Conservation (phyloP, 92 coral and sea anemone species). For the Actinostola sp. region DNA sequence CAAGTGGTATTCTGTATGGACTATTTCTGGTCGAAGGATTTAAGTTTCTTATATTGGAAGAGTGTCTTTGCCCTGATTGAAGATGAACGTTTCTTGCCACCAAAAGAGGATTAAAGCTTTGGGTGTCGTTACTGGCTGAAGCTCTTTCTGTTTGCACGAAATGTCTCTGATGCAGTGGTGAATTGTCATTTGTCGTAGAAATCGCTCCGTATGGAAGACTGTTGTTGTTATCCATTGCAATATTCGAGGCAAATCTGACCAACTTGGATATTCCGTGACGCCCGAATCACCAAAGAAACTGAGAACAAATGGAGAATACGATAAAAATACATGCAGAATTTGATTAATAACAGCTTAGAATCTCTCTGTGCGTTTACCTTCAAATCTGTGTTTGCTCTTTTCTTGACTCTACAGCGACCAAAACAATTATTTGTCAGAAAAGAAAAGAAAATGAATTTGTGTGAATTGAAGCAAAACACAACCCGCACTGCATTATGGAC, state of each 20-base stretch:
- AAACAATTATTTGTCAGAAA: not conserved
- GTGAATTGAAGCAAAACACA: too few relatives aligned
- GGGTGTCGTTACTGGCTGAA: constrained; percentile 3
- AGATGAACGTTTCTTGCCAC: constrained; percentile 22
- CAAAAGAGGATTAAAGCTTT: constrained; percentile 8
- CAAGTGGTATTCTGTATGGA: not conserved
- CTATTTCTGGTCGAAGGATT: not conserved
- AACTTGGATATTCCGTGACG: constrained; percentile 22
- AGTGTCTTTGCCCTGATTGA: not conserved
- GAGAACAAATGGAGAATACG: not conserved
- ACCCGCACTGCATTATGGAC: constrained; percentile 21
- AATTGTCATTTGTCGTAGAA: constrained; percentile 53
- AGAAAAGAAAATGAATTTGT: too few relatives aligned
- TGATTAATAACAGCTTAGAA: not conserved
- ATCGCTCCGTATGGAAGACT: constrained; percentile 83
- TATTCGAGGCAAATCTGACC: not conserved
- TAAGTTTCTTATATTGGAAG: not conserved
- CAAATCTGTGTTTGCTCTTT: not conserved
- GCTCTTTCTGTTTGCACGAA: constrained; percentile 14
- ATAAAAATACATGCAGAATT: not conserved
- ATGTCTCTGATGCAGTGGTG: constrained; percentile 14
- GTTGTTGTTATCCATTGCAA: constrained; percentile 78
- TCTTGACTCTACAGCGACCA: not conserved
- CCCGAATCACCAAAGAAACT: not conserved
- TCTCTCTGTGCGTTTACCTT: not conserved